These are phyloP conservation scores for Pseudonaja textilis DNA, from an alignment of 2,113 vertebrate genomes.

Conservation along the genomic window DNA sequence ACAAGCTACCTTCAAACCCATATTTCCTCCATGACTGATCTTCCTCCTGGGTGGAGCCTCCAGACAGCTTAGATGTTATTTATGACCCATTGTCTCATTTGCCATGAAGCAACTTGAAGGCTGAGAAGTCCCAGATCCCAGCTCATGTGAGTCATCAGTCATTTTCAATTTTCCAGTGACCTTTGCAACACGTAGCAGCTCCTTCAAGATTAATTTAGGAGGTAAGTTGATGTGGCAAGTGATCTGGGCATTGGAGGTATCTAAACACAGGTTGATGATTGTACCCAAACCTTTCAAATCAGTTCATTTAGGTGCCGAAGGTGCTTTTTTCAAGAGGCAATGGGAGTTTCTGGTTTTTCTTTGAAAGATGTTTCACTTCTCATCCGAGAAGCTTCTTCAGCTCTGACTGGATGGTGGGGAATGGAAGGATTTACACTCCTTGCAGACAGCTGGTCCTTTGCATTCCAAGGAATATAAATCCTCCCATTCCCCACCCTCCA, in stretches of 20 bases:
- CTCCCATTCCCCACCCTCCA: no score
- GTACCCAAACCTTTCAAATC: not conserved
- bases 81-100: not conserved
- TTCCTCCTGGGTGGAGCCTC: not conserved
- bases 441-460: no score
- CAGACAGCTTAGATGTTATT: not conserved
- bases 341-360: no score
- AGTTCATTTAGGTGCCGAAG: not conserved
- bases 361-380: no score
- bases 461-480: no score
- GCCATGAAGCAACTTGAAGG: not conserved
- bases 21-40: not conserved
- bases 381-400: no score
- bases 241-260: not conserved
- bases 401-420: no score
- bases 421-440: no score
- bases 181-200: not conserved
- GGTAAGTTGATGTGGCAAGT: not conserved
- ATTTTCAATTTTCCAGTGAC: not conserved
- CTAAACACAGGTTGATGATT: not conserved
- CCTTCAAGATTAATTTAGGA: not conserved
- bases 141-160: not conserved
- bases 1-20: not conserved
- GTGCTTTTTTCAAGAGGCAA: no score
- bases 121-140: not conserved